These are phyloP conservation scores for Drosophila gaucha DNA, from an alignment of 2,888 invertebrate species.

Conservation along the genomic window DNA sequence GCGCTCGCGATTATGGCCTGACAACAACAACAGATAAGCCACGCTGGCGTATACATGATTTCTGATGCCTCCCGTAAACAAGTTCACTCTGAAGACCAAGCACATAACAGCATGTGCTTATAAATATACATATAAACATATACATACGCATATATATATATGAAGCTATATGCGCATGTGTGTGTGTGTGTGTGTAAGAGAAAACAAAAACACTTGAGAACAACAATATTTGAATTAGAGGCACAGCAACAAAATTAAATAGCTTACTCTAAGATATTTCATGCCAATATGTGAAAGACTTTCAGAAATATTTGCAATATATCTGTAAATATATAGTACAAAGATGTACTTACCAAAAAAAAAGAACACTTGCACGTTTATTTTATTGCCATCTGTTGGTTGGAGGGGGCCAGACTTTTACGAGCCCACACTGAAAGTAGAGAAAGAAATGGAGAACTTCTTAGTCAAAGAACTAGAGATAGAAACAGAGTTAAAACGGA, in stretches of 20 bases:
- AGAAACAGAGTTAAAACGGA: background rate
- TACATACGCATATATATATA: conserved; percentile 4
- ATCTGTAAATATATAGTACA: background rate
- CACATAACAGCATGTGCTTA: conserved; percentile 27
- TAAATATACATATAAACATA: background rate
- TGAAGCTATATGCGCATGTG: background rate
- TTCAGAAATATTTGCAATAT: background rate
- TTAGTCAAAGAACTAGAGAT: background rate
- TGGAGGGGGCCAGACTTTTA: conserved; percentile 6
- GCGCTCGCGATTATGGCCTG: conserved; percentile 69
- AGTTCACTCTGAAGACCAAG: conserved; percentile 33
- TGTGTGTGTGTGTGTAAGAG: background rate
- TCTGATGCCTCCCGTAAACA: conserved; percentile 43
- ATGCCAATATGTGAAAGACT: background rate
- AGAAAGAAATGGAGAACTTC: background rate
- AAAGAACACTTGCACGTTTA: background rate
- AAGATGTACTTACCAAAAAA: background rate
- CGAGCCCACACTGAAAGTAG: conserved; percentile 2
- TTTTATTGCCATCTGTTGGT: conserved; percentile 5
- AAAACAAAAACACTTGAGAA: conserved; percentile 16
- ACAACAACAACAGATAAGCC: conserved; percentile 65
- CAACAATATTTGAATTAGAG: background rate
- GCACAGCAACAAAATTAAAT: background rate
- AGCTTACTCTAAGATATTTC: background rate
- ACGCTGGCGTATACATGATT: conserved; percentile 71